These are phyloP conservation scores for Aelia acuminata DNA, from an alignment of 2,888 invertebrate species.

Conservation along the genomic window DNA sequence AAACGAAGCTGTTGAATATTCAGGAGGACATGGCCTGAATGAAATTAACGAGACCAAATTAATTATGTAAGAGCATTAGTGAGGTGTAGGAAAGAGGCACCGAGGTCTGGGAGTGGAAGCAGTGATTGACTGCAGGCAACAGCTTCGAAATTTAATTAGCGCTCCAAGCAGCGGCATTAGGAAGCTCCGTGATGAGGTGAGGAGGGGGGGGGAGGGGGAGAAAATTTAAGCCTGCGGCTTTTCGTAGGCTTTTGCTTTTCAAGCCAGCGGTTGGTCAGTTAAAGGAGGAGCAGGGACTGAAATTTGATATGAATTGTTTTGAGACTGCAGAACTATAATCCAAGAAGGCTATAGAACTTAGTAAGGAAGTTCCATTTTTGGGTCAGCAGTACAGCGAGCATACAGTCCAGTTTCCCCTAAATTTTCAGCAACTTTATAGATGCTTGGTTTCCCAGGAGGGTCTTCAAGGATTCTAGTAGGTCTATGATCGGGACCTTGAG, in stretches of 20 bases:
- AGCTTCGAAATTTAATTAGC: conserved; percentile 10
- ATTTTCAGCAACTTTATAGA: too few relatives aligned
- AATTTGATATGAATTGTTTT: too few relatives aligned
- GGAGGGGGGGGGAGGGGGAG: not conserved
- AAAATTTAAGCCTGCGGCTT: not conserved
- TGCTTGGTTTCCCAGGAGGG: too few relatives aligned
- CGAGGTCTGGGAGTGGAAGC: not conserved
- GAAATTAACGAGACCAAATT: conserved; percentile 24
- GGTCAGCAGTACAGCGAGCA: too few relatives aligned
- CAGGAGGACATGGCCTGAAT: not conserved
- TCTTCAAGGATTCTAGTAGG: too few relatives aligned
- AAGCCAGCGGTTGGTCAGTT: not conserved
- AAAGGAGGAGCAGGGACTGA: too few relatives aligned
- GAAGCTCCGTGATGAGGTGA: not conserved
- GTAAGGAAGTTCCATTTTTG: too few relatives aligned
- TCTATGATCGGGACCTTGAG: too few relatives aligned
- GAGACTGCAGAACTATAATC: too few relatives aligned
- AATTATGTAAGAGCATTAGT: conserved; percentile 23
- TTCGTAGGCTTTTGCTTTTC: not conserved
- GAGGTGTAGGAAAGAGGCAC: conserved; percentile 1
- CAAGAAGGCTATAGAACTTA: too few relatives aligned
- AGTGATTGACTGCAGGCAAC: not conserved
- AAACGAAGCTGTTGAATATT: conserved; percentile 10
- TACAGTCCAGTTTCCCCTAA: too few relatives aligned
- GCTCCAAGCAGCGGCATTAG: not conserved